Conservation (phyloP, 1,140 invertebrate species). For the Oppia nitens region DNA sequence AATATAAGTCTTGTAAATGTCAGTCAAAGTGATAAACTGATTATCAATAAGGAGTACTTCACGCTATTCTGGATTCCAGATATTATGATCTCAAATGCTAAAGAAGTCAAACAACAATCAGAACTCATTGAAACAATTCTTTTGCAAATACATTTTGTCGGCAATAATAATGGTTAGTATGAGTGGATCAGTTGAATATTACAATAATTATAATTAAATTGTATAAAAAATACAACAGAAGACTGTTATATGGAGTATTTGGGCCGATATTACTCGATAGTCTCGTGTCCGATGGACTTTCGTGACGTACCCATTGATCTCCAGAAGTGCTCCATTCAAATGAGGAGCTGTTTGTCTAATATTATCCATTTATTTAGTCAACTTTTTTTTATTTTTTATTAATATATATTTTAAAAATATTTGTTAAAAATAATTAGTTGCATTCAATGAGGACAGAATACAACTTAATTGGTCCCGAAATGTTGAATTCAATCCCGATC, state of each 20-base stretch:
- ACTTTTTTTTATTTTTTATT: background rate
- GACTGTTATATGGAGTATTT: background rate
- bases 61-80: background rate
- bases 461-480: background rate
- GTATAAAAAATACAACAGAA: too few relatives aligned
- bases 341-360: slow-evolving; percentile 5
- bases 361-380: background rate
- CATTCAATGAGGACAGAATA: background rate
- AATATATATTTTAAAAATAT: too few relatives aligned
- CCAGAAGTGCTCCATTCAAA: background rate
- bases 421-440: too few relatives aligned
- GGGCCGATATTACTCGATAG: background rate
- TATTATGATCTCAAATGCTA: background rate
- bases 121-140: background rate
- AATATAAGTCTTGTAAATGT: background rate
- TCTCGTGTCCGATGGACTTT: slow-evolving; percentile 6
- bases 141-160: background rate
- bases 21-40: background rate
- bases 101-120: background rate
- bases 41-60: background rate
- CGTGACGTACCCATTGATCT: background rate
- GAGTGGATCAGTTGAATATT: too few relatives aligned
- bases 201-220: too few relatives aligned
- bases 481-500: background rate
- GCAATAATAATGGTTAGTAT: too few relatives aligned